Evolutionary conservation across 2,888 invertebrate genomes (phyloP).

Genomic region (Xestia c-nigrum): DNA sequence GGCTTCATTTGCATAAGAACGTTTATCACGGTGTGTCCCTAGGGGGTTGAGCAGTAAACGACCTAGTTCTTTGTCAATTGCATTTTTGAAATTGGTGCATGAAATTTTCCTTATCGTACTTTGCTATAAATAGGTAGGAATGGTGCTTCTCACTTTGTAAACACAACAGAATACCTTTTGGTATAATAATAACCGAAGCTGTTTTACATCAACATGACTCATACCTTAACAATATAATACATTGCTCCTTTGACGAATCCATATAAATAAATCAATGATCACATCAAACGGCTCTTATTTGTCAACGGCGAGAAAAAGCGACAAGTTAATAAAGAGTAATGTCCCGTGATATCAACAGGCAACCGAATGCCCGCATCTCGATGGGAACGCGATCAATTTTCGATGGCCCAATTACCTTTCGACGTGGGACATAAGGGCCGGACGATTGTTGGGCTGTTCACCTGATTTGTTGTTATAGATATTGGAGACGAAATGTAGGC

Average conservation of each 20-base stretch:
- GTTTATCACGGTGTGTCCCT: constrained; percentile 62
- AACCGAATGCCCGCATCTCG: constrained; percentile 80
- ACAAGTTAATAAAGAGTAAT: constrained; percentile 70
- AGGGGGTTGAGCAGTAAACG: constrained; percentile 50
- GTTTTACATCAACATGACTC: constrained; percentile 25
- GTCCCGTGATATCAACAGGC: constrained; percentile 76
- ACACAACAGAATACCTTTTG: constrained; percentile 14
- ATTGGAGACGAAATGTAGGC: background rate
- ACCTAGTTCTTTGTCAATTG: constrained; percentile 58
- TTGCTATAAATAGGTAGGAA: background rate
- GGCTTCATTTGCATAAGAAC: constrained; percentile 68
- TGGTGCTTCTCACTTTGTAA: background rate
- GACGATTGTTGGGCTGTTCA: constrained; percentile 40
- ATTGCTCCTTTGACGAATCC: constrained; percentile 54
- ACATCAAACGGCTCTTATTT: constrained; percentile 58
- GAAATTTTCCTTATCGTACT: constrained; percentile 22
- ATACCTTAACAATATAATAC: constrained; percentile 35
- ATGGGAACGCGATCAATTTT: constrained; percentile 80
- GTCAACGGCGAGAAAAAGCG: constrained; percentile 58
- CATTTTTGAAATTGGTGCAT: constrained; percentile 41
- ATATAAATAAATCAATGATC: constrained; percentile 62
- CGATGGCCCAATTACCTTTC: constrained; percentile 83
- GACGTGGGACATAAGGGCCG: constrained; percentile 69
- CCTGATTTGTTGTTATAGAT: constrained; percentile 41
- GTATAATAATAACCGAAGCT: constrained; percentile 2